These are phyloP conservation scores for Leucosticte australis DNA, from an alignment of 2,113 vertebrate species.

Conservation along the genomic window DNA sequence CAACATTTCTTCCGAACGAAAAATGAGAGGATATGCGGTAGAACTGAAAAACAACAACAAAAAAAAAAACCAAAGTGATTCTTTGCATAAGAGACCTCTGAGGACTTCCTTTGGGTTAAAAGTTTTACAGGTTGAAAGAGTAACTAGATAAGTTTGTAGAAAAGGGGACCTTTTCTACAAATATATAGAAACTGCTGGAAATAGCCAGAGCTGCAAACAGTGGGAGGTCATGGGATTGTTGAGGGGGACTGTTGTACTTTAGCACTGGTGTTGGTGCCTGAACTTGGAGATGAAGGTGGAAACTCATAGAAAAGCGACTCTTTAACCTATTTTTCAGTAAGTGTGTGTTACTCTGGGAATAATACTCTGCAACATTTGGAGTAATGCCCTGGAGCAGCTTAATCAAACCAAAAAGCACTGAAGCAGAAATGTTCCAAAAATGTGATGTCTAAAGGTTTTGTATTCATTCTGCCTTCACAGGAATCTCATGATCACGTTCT, in stretches of 20 bases:
- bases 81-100: neutral
- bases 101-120: no score
- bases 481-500: neutral
- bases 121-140: neutral
- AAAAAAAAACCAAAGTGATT: neutral
- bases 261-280: neutral
- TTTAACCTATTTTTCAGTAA: neutral
- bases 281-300: neutral
- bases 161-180: neutral
- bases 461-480: constrained; percentile 32
- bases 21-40: neutral
- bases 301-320: neutral
- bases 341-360: neutral
- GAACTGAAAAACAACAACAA: no score
- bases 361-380: neutral
- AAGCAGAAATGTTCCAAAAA: neutral
- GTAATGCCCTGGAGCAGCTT: neutral
- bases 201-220: neutral
- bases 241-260: neutral
- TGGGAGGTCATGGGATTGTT: neutral
- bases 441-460: neutral
- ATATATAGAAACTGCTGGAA: neutral
- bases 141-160: neutral
- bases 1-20: neutral
- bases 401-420: neutral